phyloP scores from a whole-genome alignment of 2,888 invertebrate genomes.

The Brachylomia viminalis region DNA sequence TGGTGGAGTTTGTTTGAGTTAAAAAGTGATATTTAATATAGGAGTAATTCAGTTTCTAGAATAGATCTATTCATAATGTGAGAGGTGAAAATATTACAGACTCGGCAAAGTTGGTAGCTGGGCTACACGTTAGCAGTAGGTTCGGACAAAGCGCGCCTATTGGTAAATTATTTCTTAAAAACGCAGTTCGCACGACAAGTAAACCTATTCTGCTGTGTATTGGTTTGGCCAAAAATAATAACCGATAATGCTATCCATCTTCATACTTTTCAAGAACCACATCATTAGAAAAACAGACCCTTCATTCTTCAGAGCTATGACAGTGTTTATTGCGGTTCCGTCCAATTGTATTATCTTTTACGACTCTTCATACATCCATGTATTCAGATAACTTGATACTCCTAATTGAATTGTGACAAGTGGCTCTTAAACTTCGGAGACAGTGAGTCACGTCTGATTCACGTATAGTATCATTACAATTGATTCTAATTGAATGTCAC shows the following conservation, averaged over 20 bases:
- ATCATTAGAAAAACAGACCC: neutral
- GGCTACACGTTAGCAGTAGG: neutral
- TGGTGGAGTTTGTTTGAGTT: neutral
- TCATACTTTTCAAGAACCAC: neutral
- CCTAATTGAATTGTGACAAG: constrained; percentile 45
- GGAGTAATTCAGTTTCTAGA: neutral
- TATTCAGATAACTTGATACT: constrained; percentile 32
- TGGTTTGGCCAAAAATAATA: neutral
- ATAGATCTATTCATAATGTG: neutral
- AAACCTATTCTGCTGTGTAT: neutral
- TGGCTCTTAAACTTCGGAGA: constrained; percentile 15
- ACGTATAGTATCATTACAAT: constrained; percentile 50
- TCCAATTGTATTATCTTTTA: constrained; percentile 27
- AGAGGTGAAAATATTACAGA: neutral
- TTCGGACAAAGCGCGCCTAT: neutral
- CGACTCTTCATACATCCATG: neutral
- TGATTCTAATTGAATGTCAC: constrained; percentile 58
- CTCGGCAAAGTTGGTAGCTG: neutral
- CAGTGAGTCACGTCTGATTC: constrained; percentile 65
- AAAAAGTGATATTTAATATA: neutral
- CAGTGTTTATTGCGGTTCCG: neutral
- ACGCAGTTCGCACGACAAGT: neutral
- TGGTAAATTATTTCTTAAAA: neutral
- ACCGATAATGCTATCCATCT: neutral
- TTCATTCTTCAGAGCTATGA: neutral